phyloP scores from a whole-genome alignment of 2,888 invertebrate genomes.

The Agriopis leucophaearia region DNA sequence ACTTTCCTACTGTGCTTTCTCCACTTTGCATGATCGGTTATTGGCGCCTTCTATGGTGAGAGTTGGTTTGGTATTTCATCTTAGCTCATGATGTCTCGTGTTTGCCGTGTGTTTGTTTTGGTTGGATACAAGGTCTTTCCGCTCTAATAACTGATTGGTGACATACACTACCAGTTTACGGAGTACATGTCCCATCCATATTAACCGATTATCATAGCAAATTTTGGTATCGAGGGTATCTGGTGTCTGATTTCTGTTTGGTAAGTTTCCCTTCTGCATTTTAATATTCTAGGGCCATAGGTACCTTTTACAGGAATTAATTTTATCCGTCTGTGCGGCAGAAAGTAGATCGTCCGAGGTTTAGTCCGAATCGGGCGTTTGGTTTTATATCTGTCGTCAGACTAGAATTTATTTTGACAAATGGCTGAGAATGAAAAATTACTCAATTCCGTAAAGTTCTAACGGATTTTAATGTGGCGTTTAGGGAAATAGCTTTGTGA shows the following conservation, averaged over 20 bases:
- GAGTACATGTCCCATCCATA: no score
- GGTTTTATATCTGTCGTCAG: slow-evolving; percentile 14
- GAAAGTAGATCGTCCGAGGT: slow-evolving; percentile 18
- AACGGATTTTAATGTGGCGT: background rate
- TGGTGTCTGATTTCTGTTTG: background rate
- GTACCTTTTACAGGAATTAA: slow-evolving; percentile 30
- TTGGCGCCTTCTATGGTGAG: no score
- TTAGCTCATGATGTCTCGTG: no score
- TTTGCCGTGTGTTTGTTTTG: no score
- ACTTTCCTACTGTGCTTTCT: no score
- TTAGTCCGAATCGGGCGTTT: slow-evolving; percentile 1
- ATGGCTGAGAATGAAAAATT: background rate
- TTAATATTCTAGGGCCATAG: background rate
- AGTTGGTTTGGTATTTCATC: no score
- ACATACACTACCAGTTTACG: no score
- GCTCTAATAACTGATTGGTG: no score
- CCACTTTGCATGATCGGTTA: no score
- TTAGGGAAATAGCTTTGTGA: background rate
- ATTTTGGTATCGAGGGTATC: no score
- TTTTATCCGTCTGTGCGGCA: slow-evolving; percentile 22
- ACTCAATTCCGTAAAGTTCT: background rate
- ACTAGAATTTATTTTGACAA: slow-evolving; percentile 15
- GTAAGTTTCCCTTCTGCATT: background rate
- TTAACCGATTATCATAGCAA: no score
- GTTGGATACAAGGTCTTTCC: no score